Base-by-base conservation (phyloP, 2,113 vertebrate genomes). In the Brachionichthys hirsutus region DNA sequence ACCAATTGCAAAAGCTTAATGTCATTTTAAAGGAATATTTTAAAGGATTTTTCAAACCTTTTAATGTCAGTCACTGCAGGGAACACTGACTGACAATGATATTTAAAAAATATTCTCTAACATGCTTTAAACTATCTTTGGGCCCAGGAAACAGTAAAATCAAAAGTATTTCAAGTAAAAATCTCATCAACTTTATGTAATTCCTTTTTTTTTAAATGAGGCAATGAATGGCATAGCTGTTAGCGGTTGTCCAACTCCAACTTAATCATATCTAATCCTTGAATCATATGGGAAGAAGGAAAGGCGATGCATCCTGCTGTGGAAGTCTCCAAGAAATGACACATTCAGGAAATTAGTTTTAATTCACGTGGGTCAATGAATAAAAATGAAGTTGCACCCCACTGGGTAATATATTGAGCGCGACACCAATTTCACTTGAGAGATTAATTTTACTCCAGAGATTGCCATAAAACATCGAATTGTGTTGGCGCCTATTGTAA, bases 361-460 rank as follows among this genome's bases (percentile, higher is more conserved):
- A 88, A 85, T 65, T 82, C 87, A 82, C 52, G 22, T 59, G 88
- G 84, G 84, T 89, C 83, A 78, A 77, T 63, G 87, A 89, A 85
- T 82, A 82, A 80, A 91, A 92, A 90, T 89, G 60, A 87, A 88
- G 83, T 81, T 44, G 62, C 82, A 46, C 83, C 80, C 84, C 68
- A 70, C 71, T 54, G 82, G 77, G 75, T 88, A 87, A 80, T 88
- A 85, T 70, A 71, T 70, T 80, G 73, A 85, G 77, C 76, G 68
- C 84, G 81, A 68, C 54, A 57, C 80, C 88, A 85, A 90, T 89
- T 87, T 88, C 73, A 87, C 91, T 72, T 78, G 78, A 84, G 84
- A 83, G 90, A 93, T 89, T 88, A 82, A 91, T 84, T 85, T 85
- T 77, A 81, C 87, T 93, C 91, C 87, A 75, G 72, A 87, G 90